Conservation (phyloP, 2,113 vertebrate genomes). For the Cyprinus carpio region DNA sequence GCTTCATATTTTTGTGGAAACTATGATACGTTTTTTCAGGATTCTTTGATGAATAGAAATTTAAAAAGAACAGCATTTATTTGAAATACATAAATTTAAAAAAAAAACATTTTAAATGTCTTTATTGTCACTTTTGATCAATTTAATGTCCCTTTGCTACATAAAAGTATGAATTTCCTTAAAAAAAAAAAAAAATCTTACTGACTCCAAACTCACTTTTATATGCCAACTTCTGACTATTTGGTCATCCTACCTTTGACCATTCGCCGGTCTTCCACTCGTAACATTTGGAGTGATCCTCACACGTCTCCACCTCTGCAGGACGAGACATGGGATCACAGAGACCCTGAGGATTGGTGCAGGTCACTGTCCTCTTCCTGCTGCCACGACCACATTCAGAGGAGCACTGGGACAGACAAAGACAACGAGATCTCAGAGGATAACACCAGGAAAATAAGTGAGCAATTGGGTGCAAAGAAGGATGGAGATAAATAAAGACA, state of each 20-base stretch:
- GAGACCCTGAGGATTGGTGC: constrained; percentile 86
- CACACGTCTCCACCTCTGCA: constrained; percentile 80
- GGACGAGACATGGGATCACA: constrained; percentile 86
- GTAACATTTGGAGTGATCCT: constrained; percentile 88
- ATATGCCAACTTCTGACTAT: not conserved
- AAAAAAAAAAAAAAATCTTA: not conserved
- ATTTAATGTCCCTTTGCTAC: not conserved
- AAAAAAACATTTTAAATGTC: not conserved
- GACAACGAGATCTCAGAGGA: not conserved
- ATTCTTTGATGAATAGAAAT: not conserved
- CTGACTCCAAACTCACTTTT: not conserved
- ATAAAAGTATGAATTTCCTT: not conserved
- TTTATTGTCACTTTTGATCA: not conserved
- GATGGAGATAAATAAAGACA: constrained; percentile 6
- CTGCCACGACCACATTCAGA: constrained; percentile 85
- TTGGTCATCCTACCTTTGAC: constrained; percentile 84
- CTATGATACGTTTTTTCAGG: too few species aligned
- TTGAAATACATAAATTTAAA: too few species aligned
- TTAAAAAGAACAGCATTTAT: not conserved
- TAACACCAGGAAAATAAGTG: constrained; percentile 3
- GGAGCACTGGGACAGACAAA: constrained; percentile 80
- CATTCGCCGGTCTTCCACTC: constrained; percentile 96
- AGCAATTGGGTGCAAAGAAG: not conserved
- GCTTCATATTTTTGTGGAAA: not conserved
- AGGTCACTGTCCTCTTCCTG: constrained; percentile 82